Base-by-base conservation (phyloP, 2,888 invertebrate genomes). In the Drosophila sordidula region DNA sequence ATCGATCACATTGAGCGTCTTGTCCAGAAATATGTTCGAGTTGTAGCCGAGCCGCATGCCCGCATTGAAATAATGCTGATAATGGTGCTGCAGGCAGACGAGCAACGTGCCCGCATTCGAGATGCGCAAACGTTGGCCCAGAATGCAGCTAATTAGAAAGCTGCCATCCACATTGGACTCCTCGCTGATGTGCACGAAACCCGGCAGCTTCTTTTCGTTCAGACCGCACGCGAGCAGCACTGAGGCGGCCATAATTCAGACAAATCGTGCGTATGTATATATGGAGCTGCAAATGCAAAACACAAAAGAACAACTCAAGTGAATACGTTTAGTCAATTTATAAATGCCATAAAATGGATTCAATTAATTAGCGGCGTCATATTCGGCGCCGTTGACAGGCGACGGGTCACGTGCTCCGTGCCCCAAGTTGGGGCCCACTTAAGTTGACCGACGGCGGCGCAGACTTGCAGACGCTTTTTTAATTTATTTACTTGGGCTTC, bases 1-100 rank as follows among this genome's bases (percentile, higher is more conserved):
- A 80, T 95, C 94, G 25, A 95, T 91, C 4, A 93, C 90, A 29
- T 90, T 92, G 0, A 94, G 91, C n/a, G 91, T 91, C 47, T 93
- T 93, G 14, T 92, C 92, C 26, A 93, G 90, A 63, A 93, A 92
- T 52, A 93, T 91, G 36, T 94, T 93, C 34, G 96, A 91, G 90
- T 96, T 96, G 87, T 95, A 96, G 51, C 96, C 96, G 87, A 96
- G 93, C 83, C 95, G 95, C 87, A 95, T 94, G 12, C 96, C 95
- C 36, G 96, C 94, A 91, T 95, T 95, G 66, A 95, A 95, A 86
- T 96, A 96, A 89, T 96, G 96, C 56, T 94, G 93, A 49, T 95
- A 93, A 2, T 95, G 94, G 84, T 96, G 95, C 89, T 96, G 96
- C 67, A 95, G 93, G 51, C 95, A 94, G 50, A 96, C 92, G 49